Evolutionary conservation across 2,797 vertebrate species (phyloP).

Genomic region (Falco berigora): DNA sequence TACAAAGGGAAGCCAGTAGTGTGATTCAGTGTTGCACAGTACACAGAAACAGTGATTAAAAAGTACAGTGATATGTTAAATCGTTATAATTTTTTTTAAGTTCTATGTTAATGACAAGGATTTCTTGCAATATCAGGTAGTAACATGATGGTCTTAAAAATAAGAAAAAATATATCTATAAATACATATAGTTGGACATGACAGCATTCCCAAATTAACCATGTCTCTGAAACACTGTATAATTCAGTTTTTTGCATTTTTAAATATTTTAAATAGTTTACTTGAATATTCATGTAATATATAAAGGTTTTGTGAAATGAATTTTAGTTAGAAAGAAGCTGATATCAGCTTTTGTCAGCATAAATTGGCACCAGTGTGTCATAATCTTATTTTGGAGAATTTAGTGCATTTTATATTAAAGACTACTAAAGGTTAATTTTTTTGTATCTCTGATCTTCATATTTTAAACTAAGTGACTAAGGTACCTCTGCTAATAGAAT

Average conservation of each 20-base stretch:
- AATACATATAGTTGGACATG: conserved; percentile 41
- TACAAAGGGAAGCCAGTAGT: conserved; percentile 40
- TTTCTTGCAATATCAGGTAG: conserved; percentile 49
- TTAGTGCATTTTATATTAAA: conserved; percentile 78
- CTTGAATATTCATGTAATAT: conserved; percentile 80
- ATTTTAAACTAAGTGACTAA: conserved; percentile 73
- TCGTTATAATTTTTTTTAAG: neutral
- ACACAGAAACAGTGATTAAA: neutral
- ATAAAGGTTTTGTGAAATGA: conserved; percentile 78
- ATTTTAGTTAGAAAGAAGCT: conserved; percentile 82
- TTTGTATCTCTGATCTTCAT: conserved; percentile 72
- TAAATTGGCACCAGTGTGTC: conserved; percentile 76
- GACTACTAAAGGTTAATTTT: conserved; percentile 78
- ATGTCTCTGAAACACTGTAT: conserved; percentile 71
- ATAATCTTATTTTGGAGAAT: conserved; percentile 76
- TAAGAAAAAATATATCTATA: conserved; percentile 35
- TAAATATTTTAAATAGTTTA: conserved; percentile 72
- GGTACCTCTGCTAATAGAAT: conserved; percentile 72
- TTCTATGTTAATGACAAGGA: conserved; percentile 30
- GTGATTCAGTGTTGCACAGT: neutral
- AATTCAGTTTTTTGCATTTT: conserved; percentile 70
- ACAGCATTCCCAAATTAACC: conserved; percentile 70
- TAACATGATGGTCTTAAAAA: conserved; percentile 68
- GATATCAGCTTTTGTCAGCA: conserved; percentile 72
- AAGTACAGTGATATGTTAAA: conserved; percentile 1